Evolutionary conservation across 2,113 vertebrate genomes (phyloP).

Genomic region (Eulacestoma nigropectus): DNA sequence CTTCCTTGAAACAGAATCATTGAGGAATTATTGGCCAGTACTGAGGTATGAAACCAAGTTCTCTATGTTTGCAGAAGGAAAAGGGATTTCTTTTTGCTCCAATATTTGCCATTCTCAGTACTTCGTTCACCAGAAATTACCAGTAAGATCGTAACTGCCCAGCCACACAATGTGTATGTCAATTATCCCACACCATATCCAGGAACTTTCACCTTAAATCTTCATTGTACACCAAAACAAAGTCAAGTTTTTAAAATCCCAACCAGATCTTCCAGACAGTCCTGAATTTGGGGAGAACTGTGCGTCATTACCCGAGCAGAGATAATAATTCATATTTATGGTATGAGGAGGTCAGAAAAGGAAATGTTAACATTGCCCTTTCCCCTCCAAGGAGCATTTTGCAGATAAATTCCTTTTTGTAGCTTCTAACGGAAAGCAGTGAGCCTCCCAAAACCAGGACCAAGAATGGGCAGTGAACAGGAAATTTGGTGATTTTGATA

Average conservation of each 20-base stretch:
- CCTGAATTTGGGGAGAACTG: neutral
- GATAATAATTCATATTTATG: neutral
- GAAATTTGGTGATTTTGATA: too few relatives aligned
- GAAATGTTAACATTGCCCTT: neutral
- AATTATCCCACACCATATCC: neutral
- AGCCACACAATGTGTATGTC: rapidly evolving
- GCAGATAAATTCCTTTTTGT: neutral
- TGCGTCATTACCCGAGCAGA: rapidly evolving
- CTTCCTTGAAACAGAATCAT: neutral
- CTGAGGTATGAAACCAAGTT: neutral
- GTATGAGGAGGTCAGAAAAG: neutral
- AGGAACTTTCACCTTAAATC: neutral
- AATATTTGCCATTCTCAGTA: rapidly evolving
- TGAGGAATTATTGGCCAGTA: neutral
- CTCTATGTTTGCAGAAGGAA: neutral
- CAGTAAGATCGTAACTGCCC: neutral
- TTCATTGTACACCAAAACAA: neutral
- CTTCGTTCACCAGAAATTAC: neutral
- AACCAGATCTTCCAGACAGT: neutral
- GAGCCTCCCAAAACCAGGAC: neutral
- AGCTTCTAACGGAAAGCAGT: neutral
- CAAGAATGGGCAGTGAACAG: neutral
- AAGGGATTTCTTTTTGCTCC: neutral
- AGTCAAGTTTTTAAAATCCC: neutral
- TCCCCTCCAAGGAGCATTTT: neutral